A percentile compares a stretch with the other conserved stretches of the same genome.
phyloP scores from a whole-genome alignment of 2,888 invertebrate genomes.

The Oscheius sp. region DNA sequence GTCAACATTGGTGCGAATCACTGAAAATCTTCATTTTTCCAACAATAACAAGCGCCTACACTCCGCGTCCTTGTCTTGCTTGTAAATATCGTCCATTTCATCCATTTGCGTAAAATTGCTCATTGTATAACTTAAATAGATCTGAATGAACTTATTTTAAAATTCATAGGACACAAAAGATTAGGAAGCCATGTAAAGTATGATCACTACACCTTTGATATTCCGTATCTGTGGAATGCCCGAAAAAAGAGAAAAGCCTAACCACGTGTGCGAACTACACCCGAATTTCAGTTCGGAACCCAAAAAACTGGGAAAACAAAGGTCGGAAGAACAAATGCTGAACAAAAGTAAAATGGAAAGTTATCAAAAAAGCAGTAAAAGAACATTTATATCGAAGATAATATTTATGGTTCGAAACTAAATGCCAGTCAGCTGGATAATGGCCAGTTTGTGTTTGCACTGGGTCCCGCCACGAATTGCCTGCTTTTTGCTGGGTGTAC shows the following conservation, averaged over 20 bases:
- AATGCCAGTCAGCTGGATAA: conserved; percentile 11
- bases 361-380: no score
- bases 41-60: background rate
- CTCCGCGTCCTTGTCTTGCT: background rate
- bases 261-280: background rate
- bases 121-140: background rate
- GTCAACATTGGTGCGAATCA: conserved; percentile 78
- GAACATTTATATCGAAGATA: no score
- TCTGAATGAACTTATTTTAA: no score
- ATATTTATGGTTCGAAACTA: no score
- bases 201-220: no score
- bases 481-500: background rate
- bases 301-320: no score
- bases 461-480: conserved; percentile 13
- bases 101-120: conserved; percentile 22
- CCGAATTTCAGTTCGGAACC: no score
- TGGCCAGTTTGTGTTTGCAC: background rate
- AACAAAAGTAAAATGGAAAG: no score
- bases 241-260: background rate
- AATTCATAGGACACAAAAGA: no score
- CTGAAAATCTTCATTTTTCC: background rate
- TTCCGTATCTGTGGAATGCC: background rate
- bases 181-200: no score
- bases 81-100: conserved; percentile 4
- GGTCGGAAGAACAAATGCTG: no score